Evolutionary conservation across 2,113 vertebrate genomes (phyloP).

Genomic region (Mastomys natalensis): DNA sequence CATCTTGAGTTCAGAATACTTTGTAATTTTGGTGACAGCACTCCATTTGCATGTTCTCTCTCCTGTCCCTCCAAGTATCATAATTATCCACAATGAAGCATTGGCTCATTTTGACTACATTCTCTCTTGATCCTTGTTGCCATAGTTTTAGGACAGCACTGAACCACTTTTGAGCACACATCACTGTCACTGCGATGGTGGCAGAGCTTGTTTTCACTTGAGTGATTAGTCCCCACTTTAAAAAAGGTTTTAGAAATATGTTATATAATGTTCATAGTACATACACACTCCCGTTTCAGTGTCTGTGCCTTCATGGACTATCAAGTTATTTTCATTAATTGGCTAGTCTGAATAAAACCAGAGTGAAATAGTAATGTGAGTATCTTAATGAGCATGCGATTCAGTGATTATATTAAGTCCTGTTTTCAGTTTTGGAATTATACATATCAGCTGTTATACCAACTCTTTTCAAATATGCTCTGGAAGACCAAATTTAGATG

Average conservation of each 20-base stretch:
- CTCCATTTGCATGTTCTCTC: background rate
- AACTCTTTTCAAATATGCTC: background rate
- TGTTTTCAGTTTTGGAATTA: no score
- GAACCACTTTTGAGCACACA: background rate
- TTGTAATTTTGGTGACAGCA: background rate
- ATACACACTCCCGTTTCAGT: fast-evolving
- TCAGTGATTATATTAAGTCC: background rate
- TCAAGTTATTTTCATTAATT: background rate
- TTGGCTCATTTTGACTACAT: background rate
- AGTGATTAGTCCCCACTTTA: background rate
- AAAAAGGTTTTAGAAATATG: background rate
- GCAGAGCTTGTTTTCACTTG: background rate
- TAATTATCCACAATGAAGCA: background rate
- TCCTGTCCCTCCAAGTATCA: background rate
- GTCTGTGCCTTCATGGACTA: no score
- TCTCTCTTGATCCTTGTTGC: background rate
- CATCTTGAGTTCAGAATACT: background rate
- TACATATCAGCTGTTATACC: background rate
- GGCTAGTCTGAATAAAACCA: background rate
- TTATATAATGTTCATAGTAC: background rate
- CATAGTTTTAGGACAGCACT: background rate
- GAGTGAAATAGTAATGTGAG: background rate
- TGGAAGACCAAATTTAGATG: background rate
- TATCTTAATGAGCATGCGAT: background rate
- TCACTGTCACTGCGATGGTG: background rate